Evolutionary conservation across 1,140 invertebrate genomes (phyloP).

Genomic region (Berghia stephanieae): DNA sequence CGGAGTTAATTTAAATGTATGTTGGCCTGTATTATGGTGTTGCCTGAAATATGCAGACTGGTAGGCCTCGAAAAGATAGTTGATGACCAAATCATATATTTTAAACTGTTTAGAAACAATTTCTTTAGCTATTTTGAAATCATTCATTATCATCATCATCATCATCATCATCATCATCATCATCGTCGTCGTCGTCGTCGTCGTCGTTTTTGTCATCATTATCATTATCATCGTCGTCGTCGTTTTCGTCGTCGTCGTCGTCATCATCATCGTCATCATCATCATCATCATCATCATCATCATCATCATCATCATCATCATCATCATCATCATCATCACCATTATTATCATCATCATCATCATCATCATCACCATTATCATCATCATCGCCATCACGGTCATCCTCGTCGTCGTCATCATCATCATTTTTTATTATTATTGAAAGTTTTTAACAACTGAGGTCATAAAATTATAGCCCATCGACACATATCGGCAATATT

Average conservation of each 20-base stretch:
- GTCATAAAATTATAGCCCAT: too few relatives aligned
- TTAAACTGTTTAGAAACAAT: background rate
- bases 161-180: slow-evolving; percentile 16
- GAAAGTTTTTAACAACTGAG: too few relatives aligned
- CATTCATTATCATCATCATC: background rate
- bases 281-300: slow-evolving; percentile 17
- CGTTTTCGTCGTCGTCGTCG: background rate
- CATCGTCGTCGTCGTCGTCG: background rate
- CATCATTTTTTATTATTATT: too few relatives aligned
- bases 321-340: slow-evolving; percentile 11
- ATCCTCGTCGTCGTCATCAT: too few relatives aligned
- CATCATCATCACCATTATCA: too few relatives aligned
- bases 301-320: slow-evolving; percentile 24
- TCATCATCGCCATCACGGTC: too few relatives aligned
- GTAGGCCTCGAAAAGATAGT: background rate
- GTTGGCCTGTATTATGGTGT: background rate
- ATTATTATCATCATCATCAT: too few relatives aligned
- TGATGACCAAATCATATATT: background rate
- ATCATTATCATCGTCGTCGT: background rate
- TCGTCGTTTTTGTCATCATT: background rate
- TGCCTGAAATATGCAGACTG: background rate
- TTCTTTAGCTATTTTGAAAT: too few relatives aligned
- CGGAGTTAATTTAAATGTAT: too few relatives aligned
- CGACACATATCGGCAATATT: too few relatives aligned
- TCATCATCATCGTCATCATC: background rate